Base-by-base conservation (phyloP, 1,140 invertebrate genomes). In the Schlechtendalia chinensis region DNA sequence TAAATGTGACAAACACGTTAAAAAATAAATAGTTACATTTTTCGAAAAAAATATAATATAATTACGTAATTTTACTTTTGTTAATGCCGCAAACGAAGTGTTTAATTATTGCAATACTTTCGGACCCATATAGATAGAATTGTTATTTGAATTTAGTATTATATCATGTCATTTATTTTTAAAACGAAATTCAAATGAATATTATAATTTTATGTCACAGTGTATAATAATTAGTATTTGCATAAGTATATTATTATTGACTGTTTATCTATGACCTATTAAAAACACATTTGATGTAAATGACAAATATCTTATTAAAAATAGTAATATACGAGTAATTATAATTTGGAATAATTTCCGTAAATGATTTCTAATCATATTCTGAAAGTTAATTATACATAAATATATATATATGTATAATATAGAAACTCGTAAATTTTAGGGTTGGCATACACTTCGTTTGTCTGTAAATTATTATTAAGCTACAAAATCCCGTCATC, bases 401-500 rank as follows among this genome's bases (percentile, higher is more conserved):
- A 19, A 77, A n/a, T n/a, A n/a, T n/a, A n/a, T n/a, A n/a, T n/a
- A n/a, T n/a, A n/a, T 39, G 8, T 39, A 39, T 39, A 39, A 39
- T 8, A 8, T 61, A 63, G 56, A 50, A 24, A 79, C 58, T 39
- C 29, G 58, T 79, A 79, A 79, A 61, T 63, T 79, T 19, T 63
- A 22, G 54, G 39, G 17, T 79, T 79, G 75, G 75, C 75, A 79
- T 79, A 29, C 54, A 79, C 63, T 79, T 61, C 58, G 56, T 79
- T 61, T 29, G 58, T 79, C 72, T 77, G 75, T 79, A 79, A 79
- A 79, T 79, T 79, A 79, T 79, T 79, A 79, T 79, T 79, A 79
- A 79, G 75, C 75, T 45, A 61, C 75, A 79, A 79, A 77, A 79
- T 79, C 75, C 75, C 58, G 58, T 79, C 75, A 79, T 79, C 75